phyloP scores from a whole-genome alignment of 1,140 invertebrate species.

The Colletes gigas region DNA sequence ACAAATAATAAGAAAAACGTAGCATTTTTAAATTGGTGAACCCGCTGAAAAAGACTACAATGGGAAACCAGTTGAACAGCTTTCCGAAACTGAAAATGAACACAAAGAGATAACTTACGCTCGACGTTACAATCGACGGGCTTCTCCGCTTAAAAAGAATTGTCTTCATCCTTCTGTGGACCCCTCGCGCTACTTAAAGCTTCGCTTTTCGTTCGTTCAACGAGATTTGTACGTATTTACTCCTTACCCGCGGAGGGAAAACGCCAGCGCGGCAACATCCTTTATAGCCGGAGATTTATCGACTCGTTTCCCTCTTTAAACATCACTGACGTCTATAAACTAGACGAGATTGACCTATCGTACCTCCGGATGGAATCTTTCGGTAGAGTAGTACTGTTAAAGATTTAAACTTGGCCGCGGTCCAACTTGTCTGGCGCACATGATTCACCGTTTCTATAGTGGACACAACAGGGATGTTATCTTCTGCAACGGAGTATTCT shows the following conservation, averaged over 20 bases:
- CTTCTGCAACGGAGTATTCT: background rate
- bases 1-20: too few relatives aligned
- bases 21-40: too few relatives aligned
- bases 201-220: background rate
- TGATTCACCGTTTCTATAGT: slow-evolving; percentile 2
- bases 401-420: slow-evolving; percentile 20
- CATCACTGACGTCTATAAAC: slow-evolving; percentile 29
- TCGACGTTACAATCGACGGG: too few relatives aligned
- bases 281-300: slow-evolving; percentile 14
- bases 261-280: background rate
- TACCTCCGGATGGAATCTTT: slow-evolving; percentile 9
- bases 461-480: background rate
- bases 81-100: too few relatives aligned
- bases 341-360: slow-evolving; percentile 35
- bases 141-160: background rate
- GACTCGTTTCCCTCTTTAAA: slow-evolving; percentile 18
- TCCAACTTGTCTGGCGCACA: background rate
- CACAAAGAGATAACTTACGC: too few relatives aligned
- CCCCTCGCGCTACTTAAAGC: background rate
- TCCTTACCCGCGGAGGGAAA: background rate
- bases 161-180: background rate
- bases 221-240: background rate
- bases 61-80: too few relatives aligned
- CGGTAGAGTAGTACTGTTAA: background rate
- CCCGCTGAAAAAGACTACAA: too few relatives aligned